These are phyloP conservation scores for Ostrea edulis DNA, from an alignment of 1,140 invertebrate genomes.

Conservation along the genomic window DNA sequence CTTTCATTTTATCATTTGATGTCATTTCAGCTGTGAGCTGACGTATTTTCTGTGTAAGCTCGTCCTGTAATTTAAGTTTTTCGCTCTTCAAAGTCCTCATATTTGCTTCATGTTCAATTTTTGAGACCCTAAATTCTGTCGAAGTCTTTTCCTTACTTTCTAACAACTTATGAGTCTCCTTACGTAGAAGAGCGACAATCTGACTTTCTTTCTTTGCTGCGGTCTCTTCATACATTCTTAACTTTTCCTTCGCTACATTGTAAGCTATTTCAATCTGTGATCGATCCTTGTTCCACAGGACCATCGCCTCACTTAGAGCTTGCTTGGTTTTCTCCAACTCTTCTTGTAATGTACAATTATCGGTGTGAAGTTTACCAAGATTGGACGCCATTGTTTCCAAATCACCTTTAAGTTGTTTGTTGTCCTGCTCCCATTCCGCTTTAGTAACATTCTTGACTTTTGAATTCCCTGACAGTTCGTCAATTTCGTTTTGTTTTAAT, in stretches of 20 bases:
- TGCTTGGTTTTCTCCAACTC: conserved; percentile 68
- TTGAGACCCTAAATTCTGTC: conserved; percentile 61
- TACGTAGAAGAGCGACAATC: conserved; percentile 61
- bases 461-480: conserved; percentile 60
- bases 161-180: conserved; percentile 65
- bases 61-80: conserved; percentile 65
- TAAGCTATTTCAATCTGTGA: conserved; percentile 62
- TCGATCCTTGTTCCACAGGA: conserved; percentile 70
- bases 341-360: conserved; percentile 61
- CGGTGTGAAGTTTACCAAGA: conserved; percentile 61
- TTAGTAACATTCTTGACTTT: conserved; percentile 54
- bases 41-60: conserved; percentile 67
- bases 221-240: conserved; percentile 66
- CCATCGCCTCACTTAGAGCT: conserved; percentile 69
- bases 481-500: conserved; percentile 65
- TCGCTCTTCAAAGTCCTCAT: conserved; percentile 62
- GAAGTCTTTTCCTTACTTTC: conserved; percentile 69
- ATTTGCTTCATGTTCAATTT: conserved; percentile 64
- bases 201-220: conserved; percentile 63
- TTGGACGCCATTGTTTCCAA: conserved; percentile 63
- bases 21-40: conserved; percentile 68
- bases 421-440: conserved; percentile 68
- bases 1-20: conserved; percentile 64
- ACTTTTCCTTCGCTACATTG: conserved; percentile 69
- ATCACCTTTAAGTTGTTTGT: conserved; percentile 63